Evolutionary conservation across 2,888 invertebrate genomes (phyloP).

Genomic region (Spatulosminthurus flaviceps): DNA sequence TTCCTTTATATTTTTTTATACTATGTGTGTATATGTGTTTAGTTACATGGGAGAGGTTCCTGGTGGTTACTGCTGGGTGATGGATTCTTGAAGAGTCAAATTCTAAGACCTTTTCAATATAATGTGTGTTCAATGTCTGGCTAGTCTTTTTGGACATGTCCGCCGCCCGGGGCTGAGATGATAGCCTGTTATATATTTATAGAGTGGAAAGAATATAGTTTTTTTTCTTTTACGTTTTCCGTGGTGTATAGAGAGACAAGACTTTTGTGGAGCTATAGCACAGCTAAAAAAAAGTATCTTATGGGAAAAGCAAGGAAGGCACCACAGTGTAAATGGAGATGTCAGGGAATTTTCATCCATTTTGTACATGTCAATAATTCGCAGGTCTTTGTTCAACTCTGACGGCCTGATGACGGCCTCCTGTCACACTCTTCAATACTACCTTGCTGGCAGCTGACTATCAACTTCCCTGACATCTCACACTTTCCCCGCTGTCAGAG

Average conservation of each 20-base stretch:
- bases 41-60: not conserved
- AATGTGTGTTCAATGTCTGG: conserved; percentile 1
- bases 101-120: not conserved
- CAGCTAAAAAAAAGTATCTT: not conserved
- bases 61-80: conserved; percentile 26
- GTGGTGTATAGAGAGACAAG: not conserved
- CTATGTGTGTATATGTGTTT: not conserved
- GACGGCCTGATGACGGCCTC: conserved; percentile 52
- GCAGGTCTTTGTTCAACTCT: conserved; percentile 51
- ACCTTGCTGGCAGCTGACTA: conserved; percentile 54
- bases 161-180: conserved; percentile 5
- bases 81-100: conserved; percentile 7
- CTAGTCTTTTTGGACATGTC: conserved; percentile 18
- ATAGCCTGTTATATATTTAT: not conserved
- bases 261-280: too few species aligned
- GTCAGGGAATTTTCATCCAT: conserved; percentile 50
- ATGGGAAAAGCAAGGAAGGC: not conserved
- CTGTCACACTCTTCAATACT: conserved; percentile 51
- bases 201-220: not conserved
- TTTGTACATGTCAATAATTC: conserved; percentile 56
- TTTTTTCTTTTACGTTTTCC: not conserved
- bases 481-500: conserved; percentile 46
- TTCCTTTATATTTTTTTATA: too few species aligned
- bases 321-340: conserved; percentile 42
- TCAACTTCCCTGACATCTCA: conserved; percentile 50